A percentile compares a stretch with the other conserved stretches of the same genome.
These are phyloP conservation scores for Dryadula phaetusa DNA, from an alignment of 2,888 invertebrate species.

Conservation along the genomic window DNA sequence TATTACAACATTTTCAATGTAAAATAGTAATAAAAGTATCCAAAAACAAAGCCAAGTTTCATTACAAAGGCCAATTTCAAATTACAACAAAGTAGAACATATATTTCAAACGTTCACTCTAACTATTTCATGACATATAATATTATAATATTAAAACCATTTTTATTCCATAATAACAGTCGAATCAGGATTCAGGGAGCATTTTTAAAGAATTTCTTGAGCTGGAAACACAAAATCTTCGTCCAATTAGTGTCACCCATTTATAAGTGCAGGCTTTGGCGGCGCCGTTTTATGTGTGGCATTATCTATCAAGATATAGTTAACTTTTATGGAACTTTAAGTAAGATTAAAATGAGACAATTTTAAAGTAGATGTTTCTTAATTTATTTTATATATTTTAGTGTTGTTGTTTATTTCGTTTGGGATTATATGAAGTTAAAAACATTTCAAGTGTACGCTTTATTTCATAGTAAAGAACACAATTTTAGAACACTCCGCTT, in stretches of 20 bases:
- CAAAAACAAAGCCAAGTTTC: slow-evolving; percentile 12
- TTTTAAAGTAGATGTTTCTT: slow-evolving; percentile 2
- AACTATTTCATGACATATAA: slow-evolving; percentile 13
- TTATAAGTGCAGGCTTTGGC: slow-evolving; percentile 63
- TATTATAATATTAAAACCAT: slow-evolving; percentile 31
- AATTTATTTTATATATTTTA: background rate
- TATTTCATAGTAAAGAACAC: no score
- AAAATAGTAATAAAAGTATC: background rate
- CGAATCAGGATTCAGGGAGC: slow-evolving; percentile 39
- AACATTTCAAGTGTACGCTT: no score
- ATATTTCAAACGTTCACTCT: slow-evolving; percentile 10
- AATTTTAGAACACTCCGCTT: no score
- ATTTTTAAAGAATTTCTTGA: slow-evolving; percentile 47
- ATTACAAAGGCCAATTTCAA: slow-evolving; percentile 12
- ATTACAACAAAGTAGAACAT: slow-evolving; percentile 9
- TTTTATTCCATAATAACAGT: slow-evolving; percentile 40
- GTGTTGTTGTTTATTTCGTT: background rate
- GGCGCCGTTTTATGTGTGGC: slow-evolving; percentile 37
- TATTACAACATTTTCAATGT: background rate
- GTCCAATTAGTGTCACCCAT: slow-evolving; percentile 77
- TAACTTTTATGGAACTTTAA: slow-evolving; percentile 30
- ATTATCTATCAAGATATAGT: slow-evolving; percentile 39
- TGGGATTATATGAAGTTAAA: no score
- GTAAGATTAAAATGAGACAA: slow-evolving; percentile 21
- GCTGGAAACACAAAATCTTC: slow-evolving; percentile 38